These are phyloP conservation scores for Zeus faber DNA, from an alignment of 2,113 vertebrate genomes.

Conservation along the genomic window DNA sequence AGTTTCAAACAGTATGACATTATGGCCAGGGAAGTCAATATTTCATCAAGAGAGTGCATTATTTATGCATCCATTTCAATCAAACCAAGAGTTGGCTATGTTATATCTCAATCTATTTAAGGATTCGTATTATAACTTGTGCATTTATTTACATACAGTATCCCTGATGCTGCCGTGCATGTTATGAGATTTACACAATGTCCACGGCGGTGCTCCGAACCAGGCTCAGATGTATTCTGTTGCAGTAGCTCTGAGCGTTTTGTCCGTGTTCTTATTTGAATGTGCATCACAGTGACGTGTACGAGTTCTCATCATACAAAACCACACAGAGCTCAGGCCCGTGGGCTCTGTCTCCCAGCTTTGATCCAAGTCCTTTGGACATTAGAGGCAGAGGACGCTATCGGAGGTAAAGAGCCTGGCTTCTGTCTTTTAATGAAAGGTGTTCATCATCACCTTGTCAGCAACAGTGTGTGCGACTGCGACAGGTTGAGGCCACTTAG, in stretches of 20 bases:
- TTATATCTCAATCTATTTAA: no score
- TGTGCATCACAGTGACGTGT: slow-evolving; percentile 22
- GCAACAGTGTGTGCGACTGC: slow-evolving; percentile 54
- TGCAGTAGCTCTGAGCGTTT: no score
- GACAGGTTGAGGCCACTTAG: slow-evolving; percentile 64
- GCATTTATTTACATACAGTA: not conserved
- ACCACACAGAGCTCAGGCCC: slow-evolving; percentile 17
- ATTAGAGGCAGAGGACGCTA: slow-evolving; percentile 47
- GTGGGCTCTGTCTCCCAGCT: slow-evolving; percentile 16
- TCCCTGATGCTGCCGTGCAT: not conserved
- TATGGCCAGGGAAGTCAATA: not conserved
- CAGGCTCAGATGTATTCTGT: no score
- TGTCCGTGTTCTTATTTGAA: slow-evolving; percentile 28
- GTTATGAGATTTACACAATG: slow-evolving; percentile 19
- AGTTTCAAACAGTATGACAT: not conserved
- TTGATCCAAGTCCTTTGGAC: slow-evolving; percentile 29
- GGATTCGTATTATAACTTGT: no score
- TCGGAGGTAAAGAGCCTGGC: slow-evolving; percentile 37
- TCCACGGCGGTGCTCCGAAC: slow-evolving; percentile 2
- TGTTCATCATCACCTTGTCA: slow-evolving; percentile 74
- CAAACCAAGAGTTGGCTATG: no score
- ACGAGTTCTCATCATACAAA: slow-evolving; percentile 27
- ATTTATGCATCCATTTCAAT: not conserved
- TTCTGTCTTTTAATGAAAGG: slow-evolving; percentile 67
- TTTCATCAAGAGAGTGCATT: not conserved